Evolutionary conservation across 2,113 vertebrate species (phyloP), one percentile per base, ranked within the genome.

Genomic region (Myrmophylax atrothorax): DNA sequence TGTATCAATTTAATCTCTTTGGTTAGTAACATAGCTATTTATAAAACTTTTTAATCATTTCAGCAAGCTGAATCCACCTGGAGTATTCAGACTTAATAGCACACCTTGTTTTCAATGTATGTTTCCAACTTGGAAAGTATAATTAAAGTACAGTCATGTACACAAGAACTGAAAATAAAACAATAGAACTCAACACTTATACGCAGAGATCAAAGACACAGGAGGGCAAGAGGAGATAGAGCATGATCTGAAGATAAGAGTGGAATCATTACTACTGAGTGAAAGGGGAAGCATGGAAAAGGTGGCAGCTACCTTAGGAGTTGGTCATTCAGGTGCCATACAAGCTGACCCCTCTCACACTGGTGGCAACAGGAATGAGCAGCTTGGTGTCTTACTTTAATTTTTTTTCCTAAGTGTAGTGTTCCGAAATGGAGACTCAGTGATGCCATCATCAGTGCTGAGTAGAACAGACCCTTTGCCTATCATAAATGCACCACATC

Each of bases 271-370:
- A 28, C 3, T 72, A 6, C 26, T 53, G 28, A 15, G 16, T 44
- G 14, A 63, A 70, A 70, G 49, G 18, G 13, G 29, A 86, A 15
- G 15, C 2, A 1, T 23, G 28, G 26, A 18, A 55, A 17, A 60
- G 15, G 14, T 60, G 19, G 18, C 14, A 53, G 46, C 24, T 58
- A 6, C 12, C 9, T 18, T n/a, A 16, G 31, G 5, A 87, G 6
- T 4, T 16, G 74, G 5, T 47, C 14, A 8, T 92, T 80, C 59
- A 58, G 8, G 4, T 56, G 22, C 24, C 10, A 7, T 40, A 31
- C 5, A 38, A 2, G 8, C 14, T 52, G 63, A 44, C 9, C 2
- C 1, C 9, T 44, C 9, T 84, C 26, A 31, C 3, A 1, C 2
- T 42, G 11, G 16, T 35, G 68, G 44, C 14, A 67, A 20, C 7